These are phyloP conservation scores for Eonycteris spelaea DNA, from an alignment of 2,113 vertebrate genomes.

Conservation along the genomic window DNA sequence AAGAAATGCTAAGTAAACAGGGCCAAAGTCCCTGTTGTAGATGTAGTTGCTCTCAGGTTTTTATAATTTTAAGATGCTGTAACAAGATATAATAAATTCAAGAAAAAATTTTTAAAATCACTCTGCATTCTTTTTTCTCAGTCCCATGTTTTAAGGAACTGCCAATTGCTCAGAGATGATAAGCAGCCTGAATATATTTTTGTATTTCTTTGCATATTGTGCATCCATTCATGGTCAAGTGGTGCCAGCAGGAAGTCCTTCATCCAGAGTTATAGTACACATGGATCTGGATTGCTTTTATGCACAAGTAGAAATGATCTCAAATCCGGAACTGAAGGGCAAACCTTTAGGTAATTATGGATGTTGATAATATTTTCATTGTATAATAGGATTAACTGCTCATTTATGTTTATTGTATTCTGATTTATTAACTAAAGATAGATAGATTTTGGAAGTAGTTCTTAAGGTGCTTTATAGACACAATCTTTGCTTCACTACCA, in stretches of 20 bases:
- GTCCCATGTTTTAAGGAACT: neutral
- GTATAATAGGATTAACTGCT: neutral
- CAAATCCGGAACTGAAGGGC: constrained; percentile 86
- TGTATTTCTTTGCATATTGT: neutral
- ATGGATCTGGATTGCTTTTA: constrained; percentile 95
- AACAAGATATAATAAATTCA: neutral
- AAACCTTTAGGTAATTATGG: constrained; percentile 89
- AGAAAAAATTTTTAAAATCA: neutral
- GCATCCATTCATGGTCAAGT: neutral
- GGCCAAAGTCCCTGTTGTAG: neutral
- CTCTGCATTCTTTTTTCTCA: neutral
- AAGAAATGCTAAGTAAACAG: neutral
- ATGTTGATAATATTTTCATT: neutral
- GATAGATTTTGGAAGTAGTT: constrained; percentile 11
- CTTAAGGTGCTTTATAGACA: neutral
- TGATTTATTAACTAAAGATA: neutral
- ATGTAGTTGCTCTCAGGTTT: neutral
- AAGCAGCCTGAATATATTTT: neutral
- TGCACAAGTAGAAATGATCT: constrained; percentile 95
- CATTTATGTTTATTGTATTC: neutral
- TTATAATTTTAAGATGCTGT: neutral
- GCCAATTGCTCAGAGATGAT: neutral
- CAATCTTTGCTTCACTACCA: neutral
- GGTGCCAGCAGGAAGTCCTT: neutral
- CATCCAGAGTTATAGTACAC: constrained; percentile 85